These are phyloP conservation scores for Lasioglossum albipes DNA, from an alignment of 1,140 invertebrate species.

Conservation along the genomic window DNA sequence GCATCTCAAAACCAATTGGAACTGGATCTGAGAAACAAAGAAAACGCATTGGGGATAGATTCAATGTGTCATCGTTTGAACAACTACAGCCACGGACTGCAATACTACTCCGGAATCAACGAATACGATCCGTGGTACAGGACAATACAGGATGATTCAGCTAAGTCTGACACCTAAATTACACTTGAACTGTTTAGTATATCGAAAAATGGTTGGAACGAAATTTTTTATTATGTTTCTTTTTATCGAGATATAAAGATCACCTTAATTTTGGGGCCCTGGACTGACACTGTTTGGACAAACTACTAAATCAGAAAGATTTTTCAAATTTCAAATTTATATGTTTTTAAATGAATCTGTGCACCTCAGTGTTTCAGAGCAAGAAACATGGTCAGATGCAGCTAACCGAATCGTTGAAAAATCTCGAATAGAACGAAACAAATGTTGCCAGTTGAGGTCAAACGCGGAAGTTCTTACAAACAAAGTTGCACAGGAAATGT, in stretches of 20 bases:
- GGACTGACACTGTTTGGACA: no score
- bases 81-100: conserved; percentile 91
- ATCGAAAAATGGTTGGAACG: no score
- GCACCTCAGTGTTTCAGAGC: conserved; percentile 83
- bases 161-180: no score
- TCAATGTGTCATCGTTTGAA: conserved; percentile 92
- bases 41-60: conserved; percentile 93
- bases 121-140: conserved; percentile 91
- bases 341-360: neutral
- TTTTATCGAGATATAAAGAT: no score
- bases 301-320: no score
- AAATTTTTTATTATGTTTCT: no score
- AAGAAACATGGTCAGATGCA: conserved; percentile 92
- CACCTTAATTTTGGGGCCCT: no score
- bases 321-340: no score
- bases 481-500: conserved; percentile 91
- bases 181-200: no score
- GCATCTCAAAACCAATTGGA: conserved; percentile 92
- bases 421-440: conserved; percentile 91
- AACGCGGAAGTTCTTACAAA: conserved; percentile 91
- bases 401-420: conserved; percentile 90
- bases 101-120: conserved; percentile 95
- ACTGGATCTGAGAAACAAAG: conserved; percentile 93
- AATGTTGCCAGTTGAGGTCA: conserved; percentile 88
- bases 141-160: neutral